Evolutionary conservation across 2,113 vertebrate genomes (phyloP).

Genomic region (Ahaetulla prasina): DNA sequence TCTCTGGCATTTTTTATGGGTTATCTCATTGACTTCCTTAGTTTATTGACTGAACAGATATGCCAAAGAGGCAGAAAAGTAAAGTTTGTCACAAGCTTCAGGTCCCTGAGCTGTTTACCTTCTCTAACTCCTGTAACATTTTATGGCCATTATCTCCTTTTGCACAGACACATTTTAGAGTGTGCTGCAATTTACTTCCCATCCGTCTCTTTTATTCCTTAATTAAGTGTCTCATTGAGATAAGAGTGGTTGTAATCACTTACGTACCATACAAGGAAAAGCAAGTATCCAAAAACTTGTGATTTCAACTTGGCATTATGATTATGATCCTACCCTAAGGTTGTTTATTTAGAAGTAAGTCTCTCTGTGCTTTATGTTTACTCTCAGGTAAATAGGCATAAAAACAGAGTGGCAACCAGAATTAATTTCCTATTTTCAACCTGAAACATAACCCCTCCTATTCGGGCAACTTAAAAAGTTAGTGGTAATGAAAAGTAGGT

Average conservation of each 20-base stretch:
- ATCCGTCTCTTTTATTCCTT: slow-evolving; percentile 2
- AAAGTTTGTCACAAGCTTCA: not conserved
- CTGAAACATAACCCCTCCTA: not conserved
- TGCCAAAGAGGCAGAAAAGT: not conserved
- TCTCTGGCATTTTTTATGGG: not conserved
- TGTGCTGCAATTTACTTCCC: slow-evolving; percentile 7
- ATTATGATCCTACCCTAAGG: not conserved
- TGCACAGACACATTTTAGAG: not conserved
- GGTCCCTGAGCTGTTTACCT: not conserved
- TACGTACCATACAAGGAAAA: not conserved
- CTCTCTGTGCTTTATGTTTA: not conserved
- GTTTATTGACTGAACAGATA: not conserved
- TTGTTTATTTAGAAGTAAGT: not conserved
- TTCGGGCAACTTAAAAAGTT: not conserved
- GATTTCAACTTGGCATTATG: not conserved
- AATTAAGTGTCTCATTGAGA: slow-evolving; percentile 27
- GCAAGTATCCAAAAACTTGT: not conserved
- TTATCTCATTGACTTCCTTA: not conserved
- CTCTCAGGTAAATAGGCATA: not conserved
- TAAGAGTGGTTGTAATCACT: slow-evolving; percentile 14
- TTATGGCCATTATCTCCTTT: not conserved
- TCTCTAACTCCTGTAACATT: not conserved
- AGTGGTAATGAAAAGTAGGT: not conserved
- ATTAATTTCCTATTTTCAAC: not conserved
- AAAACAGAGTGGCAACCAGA: not conserved